These are phyloP conservation scores for Athene cunicularia DNA, from an alignment of 2,113 vertebrate species.

Conservation along the genomic window DNA sequence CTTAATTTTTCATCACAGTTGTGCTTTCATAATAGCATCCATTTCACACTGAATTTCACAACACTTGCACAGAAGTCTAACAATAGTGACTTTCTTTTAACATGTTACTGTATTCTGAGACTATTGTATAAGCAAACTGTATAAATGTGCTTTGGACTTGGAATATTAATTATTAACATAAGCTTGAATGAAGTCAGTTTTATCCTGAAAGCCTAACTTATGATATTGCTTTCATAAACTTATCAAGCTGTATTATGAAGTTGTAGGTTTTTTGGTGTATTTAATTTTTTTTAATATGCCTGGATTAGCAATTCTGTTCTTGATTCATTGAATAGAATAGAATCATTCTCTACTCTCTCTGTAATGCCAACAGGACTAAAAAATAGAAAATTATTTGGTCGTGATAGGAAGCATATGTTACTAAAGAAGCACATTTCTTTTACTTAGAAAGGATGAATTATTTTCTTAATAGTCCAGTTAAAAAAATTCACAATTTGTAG, in stretches of 20 bases:
- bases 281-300: neutral
- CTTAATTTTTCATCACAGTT: neutral
- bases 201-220: neutral
- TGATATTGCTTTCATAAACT: neutral
- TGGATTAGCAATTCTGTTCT: constrained; percentile 18
- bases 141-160: neutral
- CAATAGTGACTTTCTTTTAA: neutral
- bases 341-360: constrained; percentile 1
- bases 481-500: neutral
- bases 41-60: neutral
- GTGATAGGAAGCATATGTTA: constrained; percentile 40
- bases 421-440: neutral
- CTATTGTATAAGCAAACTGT: neutral
- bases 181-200: neutral
- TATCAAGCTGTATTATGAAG: neutral
- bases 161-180: constrained; percentile 9
- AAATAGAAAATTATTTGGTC: constrained; percentile 9
- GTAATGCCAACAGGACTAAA: neutral
- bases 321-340: constrained; percentile 6
- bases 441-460: neutral
- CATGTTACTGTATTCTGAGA: neutral
- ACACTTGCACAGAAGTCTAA: neutral
- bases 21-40: neutral
- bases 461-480: neutral
- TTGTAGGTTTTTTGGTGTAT: fast-evolving